Evolutionary conservation across 2,797 vertebrate species (phyloP).

Genomic region (Coilia nasus): DNA sequence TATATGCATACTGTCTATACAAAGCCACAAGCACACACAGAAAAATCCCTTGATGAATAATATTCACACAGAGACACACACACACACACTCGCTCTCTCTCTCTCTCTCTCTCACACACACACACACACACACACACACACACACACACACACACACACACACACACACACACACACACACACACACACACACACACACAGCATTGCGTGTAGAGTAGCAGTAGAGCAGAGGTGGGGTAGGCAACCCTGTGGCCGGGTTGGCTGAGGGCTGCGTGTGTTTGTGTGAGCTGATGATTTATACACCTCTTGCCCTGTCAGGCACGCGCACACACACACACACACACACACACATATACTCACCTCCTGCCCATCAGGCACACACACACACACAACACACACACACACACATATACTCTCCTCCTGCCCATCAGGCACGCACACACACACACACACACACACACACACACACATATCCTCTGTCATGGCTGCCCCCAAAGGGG

Average conservation of each 20-base stretch:
- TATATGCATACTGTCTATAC: neutral
- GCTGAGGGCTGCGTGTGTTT: neutral
- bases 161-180: neutral
- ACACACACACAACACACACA: too few relatives aligned
- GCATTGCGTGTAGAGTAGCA: neutral
- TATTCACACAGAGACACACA: neutral
- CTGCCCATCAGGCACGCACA: too few relatives aligned
- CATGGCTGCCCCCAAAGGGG: too few relatives aligned
- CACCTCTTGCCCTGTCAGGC: neutral
- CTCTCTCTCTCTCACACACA: neutral
- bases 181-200: conserved; percentile 4
- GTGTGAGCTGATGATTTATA: neutral
- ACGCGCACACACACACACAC: too few relatives aligned
- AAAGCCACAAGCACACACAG: too few relatives aligned
- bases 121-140: neutral
- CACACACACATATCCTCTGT: too few relatives aligned
- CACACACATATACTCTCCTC: too few relatives aligned
- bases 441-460: too few relatives aligned
- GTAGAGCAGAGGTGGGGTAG: neutral
- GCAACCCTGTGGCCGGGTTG: too few relatives aligned
- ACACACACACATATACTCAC: too few relatives aligned
- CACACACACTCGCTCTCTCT: neutral
- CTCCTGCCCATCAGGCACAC: too few relatives aligned
- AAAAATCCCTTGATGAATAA: too few relatives aligned
- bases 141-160: neutral